Percentiles rank a stretch among this genome's conserved stretches.
Conservation (phyloP, 2,113 vertebrate species). For the Saccopteryx leptura region DNA sequence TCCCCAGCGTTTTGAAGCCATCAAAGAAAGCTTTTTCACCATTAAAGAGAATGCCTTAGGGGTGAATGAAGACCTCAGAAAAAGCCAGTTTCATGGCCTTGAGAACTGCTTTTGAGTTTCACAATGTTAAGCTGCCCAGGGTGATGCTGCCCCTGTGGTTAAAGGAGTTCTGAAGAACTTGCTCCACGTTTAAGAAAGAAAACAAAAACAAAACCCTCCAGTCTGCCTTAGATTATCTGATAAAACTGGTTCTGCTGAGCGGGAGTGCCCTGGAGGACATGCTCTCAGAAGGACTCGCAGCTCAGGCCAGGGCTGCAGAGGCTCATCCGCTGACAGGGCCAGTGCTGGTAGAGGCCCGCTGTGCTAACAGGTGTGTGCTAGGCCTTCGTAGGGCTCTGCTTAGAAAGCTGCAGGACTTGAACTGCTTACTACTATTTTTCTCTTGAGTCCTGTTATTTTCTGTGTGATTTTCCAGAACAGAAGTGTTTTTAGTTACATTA, state of each 20-base stretch:
- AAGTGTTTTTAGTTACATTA: not conserved
- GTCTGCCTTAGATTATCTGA: not conserved
- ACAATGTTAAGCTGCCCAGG: not conserved
- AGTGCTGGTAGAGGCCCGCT: not conserved
- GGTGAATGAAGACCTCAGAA: not conserved
- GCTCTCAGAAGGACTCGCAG: not conserved
- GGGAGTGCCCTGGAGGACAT: not conserved
- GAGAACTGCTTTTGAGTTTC: slow-evolving; percentile 42
- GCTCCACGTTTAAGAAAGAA: not conserved
- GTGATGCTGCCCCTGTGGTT: not conserved
- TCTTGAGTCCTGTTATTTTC: not conserved
- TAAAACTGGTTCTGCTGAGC: not conserved
- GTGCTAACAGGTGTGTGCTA: not conserved
- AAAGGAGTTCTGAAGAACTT: slow-evolving; percentile 16
- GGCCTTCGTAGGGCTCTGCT: not conserved
- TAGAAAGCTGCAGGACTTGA: not conserved
- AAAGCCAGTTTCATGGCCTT: not conserved
- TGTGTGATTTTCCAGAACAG: slow-evolving; percentile 19
- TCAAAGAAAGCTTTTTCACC: not conserved
- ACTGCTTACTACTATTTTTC: not conserved
- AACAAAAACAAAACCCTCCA: not conserved
- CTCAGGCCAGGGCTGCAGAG: not conserved
- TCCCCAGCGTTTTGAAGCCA: slow-evolving; percentile 25
- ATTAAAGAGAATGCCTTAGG: not conserved
- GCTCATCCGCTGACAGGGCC: not conserved